A percentile compares a stretch with the other conserved stretches of the same genome.
These are phyloP conservation scores for Eufriesea mexicana DNA, from an alignment of 1,140 invertebrate genomes.

Conservation along the genomic window DNA sequence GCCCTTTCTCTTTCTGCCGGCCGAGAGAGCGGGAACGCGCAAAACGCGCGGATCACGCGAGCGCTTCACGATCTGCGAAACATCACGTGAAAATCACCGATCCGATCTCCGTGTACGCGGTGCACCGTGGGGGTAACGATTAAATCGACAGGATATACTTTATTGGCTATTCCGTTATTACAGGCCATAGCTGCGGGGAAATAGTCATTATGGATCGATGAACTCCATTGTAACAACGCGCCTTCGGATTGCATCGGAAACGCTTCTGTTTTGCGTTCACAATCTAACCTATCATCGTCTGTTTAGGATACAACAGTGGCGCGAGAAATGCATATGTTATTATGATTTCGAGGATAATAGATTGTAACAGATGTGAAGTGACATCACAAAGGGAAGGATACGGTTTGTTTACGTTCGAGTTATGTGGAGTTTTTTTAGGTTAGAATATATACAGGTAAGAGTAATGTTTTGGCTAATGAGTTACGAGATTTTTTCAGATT, in stretches of 20 bases:
- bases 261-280: background rate
- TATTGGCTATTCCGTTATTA: conserved; percentile 55
- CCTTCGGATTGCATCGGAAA: conserved; percentile 24
- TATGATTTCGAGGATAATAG: too few relatives aligned
- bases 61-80: conserved; percentile 24
- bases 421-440: too few relatives aligned
- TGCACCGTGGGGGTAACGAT: conserved; percentile 22
- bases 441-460: too few relatives aligned
- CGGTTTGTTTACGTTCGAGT: too few relatives aligned
- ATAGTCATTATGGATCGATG: conserved; percentile 62
- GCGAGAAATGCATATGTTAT: too few relatives aligned
- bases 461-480: too few relatives aligned
- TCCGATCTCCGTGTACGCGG: conserved; percentile 7
- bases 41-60: conserved; percentile 33
- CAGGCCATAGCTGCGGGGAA: conserved; percentile 5
- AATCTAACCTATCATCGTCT: background rate
- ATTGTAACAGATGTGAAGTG: too few relatives aligned
- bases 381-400: too few relatives aligned
- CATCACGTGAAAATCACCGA: conserved; percentile 25
- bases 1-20: background rate
- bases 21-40: background rate
- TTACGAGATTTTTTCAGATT: too few relatives aligned
- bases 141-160: conserved; percentile 53
- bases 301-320: background rate
- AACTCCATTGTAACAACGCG: conserved; percentile 49